phyloP scores from a whole-genome alignment of 2,113 vertebrate species.

The Odocoileus virginianus region DNA sequence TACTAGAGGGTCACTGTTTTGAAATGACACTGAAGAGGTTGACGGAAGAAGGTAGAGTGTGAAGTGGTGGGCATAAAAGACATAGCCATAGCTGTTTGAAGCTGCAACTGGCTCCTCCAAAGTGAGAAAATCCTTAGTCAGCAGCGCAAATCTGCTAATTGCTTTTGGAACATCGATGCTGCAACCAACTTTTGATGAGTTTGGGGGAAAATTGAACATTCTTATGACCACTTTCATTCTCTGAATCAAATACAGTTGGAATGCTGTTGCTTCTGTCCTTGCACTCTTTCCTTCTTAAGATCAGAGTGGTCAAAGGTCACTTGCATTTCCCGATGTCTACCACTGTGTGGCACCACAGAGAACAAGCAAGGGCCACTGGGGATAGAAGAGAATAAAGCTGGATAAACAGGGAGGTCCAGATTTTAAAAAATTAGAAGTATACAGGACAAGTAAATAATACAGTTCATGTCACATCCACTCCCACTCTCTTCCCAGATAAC shows the following conservation, averaged over 20 bases:
- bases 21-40: background rate
- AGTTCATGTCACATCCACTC: background rate
- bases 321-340: background rate
- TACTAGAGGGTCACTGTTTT: background rate
- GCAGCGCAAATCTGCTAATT: background rate
- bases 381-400: background rate
- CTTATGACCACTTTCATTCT: background rate
- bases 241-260: background rate
- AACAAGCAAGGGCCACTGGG: background rate
- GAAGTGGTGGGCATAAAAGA: background rate
- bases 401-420: background rate
- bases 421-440: background rate
- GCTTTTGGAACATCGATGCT: background rate
- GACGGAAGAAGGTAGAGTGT: background rate
- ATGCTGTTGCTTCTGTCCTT: background rate
- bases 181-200: background rate
- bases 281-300: background rate
- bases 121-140: background rate
- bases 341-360: background rate
- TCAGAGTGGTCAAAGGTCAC: background rate
- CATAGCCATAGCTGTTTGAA: background rate
- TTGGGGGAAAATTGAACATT: background rate
- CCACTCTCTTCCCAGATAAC: background rate
- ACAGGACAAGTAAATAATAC: background rate
- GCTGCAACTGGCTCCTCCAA: background rate